phyloP scores from a whole-genome alignment of 1,140 invertebrate genomes.

The Ceratitis capitata region DNA sequence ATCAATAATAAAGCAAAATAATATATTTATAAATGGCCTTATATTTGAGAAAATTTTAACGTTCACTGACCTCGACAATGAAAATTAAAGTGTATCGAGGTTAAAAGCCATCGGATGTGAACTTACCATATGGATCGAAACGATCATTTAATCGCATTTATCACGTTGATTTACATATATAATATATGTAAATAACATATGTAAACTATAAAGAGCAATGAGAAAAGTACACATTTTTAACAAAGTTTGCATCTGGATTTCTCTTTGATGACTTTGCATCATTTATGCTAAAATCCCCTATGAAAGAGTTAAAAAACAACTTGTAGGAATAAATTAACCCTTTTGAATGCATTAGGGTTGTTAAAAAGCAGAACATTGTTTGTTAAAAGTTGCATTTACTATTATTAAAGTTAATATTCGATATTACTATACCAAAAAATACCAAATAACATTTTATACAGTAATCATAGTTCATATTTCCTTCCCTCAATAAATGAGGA shows the following conservation, averaged over 20 bases:
- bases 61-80: too few relatives aligned
- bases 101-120: background rate
- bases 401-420: too few relatives aligned
- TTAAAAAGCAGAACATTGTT: too few relatives aligned
- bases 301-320: background rate
- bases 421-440: too few relatives aligned
- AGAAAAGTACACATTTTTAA: background rate
- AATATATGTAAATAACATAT: background rate
- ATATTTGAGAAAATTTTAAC: too few relatives aligned
- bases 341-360: background rate
- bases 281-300: background rate
- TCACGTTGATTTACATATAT: background rate
- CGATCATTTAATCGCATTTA: background rate
- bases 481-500: too few relatives aligned
- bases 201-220: background rate
- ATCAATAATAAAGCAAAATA: too few relatives aligned
- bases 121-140: background rate
- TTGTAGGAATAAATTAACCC: background rate
- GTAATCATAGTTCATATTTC: too few relatives aligned
- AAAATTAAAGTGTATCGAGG: too few relatives aligned
- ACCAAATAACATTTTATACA: too few relatives aligned
- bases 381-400: too few relatives aligned
- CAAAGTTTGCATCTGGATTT: background rate
- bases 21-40: too few relatives aligned
- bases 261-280: background rate